Evolutionary conservation across 2,888 invertebrate genomes (phyloP).

Genomic region (Phortica okadai): DNA sequence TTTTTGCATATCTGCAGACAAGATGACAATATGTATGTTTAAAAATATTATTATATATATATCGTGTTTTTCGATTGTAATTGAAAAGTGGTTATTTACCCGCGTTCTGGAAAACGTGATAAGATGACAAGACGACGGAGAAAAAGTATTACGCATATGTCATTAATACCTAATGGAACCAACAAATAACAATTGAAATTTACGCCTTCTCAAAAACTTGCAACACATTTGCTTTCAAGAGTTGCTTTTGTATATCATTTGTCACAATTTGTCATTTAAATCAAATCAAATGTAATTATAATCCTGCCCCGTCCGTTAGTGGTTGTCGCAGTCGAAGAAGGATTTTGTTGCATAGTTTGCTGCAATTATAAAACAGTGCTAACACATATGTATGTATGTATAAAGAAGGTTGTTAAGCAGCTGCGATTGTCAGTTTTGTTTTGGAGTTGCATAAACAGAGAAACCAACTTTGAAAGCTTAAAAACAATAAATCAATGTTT

Average conservation of each 20-base stretch:
- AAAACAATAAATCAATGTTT: too few species aligned
- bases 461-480: too few species aligned
- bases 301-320: background rate
- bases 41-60: too few species aligned
- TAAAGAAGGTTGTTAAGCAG: too few species aligned
- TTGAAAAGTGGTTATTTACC: background rate
- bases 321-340: background rate
- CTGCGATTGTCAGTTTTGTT: too few species aligned
- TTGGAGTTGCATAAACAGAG: too few species aligned
- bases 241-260: background rate
- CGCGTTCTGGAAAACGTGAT: background rate
- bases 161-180: background rate
- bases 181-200: slow-evolving; percentile 16
- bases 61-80: background rate
- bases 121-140: background rate
- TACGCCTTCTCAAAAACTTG: background rate
- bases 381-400: too few species aligned
- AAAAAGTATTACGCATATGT: background rate
- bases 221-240: slow-evolving; percentile 21
- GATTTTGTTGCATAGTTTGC: too few species aligned
- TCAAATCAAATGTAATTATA: slow-evolving; percentile 46
- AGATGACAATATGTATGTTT: too few species aligned
- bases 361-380: too few species aligned
- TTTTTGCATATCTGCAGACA: too few species aligned
- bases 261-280: slow-evolving; percentile 59